Evolutionary conservation across 2,113 vertebrate species (phyloP).

Genomic region (Athene cunicularia): DNA sequence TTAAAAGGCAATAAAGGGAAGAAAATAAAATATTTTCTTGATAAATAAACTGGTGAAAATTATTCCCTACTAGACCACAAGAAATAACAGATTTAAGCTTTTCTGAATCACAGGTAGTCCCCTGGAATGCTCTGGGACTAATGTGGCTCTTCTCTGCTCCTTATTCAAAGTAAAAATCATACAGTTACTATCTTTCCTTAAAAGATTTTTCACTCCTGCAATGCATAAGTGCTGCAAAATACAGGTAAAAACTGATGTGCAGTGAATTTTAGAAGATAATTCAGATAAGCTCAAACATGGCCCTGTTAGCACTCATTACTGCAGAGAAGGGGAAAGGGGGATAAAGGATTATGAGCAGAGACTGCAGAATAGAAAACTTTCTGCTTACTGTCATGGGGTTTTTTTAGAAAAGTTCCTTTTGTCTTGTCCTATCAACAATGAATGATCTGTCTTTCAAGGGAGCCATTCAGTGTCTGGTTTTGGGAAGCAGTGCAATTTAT

Average conservation of each 20-base stretch:
- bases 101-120: neutral
- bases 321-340: neutral
- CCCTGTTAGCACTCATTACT: neutral
- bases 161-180: neutral
- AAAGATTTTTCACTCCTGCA: neutral
- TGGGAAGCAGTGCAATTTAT: neutral
- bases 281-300: neutral
- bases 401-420: neutral
- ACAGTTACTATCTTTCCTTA: neutral
- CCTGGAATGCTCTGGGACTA: neutral
- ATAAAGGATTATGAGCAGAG: neutral
- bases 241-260: neutral
- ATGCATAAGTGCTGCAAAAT: neutral
- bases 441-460: neutral
- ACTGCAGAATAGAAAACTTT: neutral
- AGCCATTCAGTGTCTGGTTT: neutral
- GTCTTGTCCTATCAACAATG: neutral
- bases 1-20: neutral
- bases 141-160: neutral
- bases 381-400: neutral
- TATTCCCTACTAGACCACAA: neutral
- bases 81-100: neutral
- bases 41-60: neutral
- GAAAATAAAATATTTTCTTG: neutral
- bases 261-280: neutral